Conservation (phyloP, 2,888 invertebrate species). For the Xestobium rufovillosum region DNA sequence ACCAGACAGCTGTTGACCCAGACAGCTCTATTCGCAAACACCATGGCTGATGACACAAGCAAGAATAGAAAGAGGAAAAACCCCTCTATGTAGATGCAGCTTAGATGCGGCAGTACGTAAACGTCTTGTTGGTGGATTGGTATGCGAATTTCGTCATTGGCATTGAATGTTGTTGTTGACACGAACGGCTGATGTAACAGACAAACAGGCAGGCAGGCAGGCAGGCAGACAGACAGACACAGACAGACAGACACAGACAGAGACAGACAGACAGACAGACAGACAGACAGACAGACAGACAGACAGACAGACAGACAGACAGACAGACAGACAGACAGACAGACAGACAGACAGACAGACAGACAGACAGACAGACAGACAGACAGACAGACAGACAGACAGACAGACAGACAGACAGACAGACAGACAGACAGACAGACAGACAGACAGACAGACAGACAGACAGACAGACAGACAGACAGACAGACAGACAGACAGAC, state of each 20-base stretch:
- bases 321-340: conserved; percentile 16
- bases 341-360: conserved; percentile 16
- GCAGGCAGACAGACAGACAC: no score
- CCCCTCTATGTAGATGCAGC: no score
- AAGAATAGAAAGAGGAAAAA: no score
- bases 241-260: conserved; percentile 15
- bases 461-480: conserved; percentile 11
- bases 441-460: conserved; percentile 17
- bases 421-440: conserved; percentile 17
- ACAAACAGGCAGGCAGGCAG: no score
- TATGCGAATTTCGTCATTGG: no score
- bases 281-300: conserved; percentile 17
- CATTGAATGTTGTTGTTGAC: no score
- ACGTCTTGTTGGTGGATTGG: no score
- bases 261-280: conserved; percentile 17
- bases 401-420: conserved; percentile 17
- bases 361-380: conserved; percentile 18
- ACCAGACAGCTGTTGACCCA: no score
- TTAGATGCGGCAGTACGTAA: no score
- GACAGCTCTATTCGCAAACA: no score
- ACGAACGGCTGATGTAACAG: conserved; percentile 11
- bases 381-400: conserved; percentile 14
- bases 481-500: no score
- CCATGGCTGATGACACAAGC: no score
- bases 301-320: conserved; percentile 17